A percentile compares a stretch with the other conserved stretches of the same genome.
Evolutionary conservation across 2,888 invertebrate genomes (phyloP).

Genomic region (Halictus ligatus): DNA sequence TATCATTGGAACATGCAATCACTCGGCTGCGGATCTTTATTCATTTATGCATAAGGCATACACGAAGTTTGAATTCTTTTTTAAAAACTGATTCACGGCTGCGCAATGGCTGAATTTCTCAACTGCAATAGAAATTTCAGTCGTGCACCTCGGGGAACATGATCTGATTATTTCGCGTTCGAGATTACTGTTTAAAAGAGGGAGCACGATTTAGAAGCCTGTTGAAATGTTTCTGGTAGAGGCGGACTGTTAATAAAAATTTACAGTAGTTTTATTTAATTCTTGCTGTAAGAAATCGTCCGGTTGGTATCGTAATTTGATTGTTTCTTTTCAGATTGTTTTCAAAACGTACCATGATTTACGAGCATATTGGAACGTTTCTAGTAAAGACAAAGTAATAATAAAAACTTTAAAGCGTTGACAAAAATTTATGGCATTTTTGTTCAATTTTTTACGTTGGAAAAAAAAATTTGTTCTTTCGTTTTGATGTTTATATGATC

Average conservation of each 20-base stretch:
- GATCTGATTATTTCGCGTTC: not conserved
- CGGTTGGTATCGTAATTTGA: no score
- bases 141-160: not conserved
- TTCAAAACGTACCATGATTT: not conserved
- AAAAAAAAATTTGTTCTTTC: not conserved
- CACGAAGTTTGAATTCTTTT: not conserved
- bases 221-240: no score
- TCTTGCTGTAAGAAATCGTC: no score
- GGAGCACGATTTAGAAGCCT: no score
- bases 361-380: no score
- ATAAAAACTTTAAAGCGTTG: not conserved
- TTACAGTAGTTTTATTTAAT: no score
- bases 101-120: not conserved
- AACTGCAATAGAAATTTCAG: constrained; percentile 1
- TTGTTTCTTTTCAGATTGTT: no score
- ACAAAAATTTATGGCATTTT: not conserved
- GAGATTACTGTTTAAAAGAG: no score
- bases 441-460: not conserved
- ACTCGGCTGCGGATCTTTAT: not conserved
- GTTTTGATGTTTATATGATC: not conserved
- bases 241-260: no score
- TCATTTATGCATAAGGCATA: not conserved
- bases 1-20: not conserved
- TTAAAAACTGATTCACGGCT: not conserved
- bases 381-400: no score